Percentiles rank a stretch among this genome's conserved stretches.
phyloP scores from a whole-genome alignment of 2,888 invertebrate species.

The Diloba caeruleocephala region DNA sequence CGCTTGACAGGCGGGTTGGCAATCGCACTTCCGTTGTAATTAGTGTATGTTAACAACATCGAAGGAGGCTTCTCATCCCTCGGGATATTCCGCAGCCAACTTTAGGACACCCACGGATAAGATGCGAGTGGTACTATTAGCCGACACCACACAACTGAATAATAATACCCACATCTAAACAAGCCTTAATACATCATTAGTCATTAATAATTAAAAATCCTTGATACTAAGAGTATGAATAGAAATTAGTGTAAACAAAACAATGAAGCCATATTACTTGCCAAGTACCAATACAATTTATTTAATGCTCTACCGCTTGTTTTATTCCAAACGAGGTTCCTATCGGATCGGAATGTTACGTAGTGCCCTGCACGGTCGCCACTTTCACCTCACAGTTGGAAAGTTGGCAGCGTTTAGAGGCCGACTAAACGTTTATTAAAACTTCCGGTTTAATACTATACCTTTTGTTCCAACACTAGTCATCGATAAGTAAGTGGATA shows the following conservation, averaged over 20 bases:
- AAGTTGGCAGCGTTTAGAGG: slow-evolving; percentile 84
- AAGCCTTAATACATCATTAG: no score
- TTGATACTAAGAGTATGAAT: no score
- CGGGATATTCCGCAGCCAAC: no score
- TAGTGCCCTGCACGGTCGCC: slow-evolving; percentile 75
- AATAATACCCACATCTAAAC: no score
- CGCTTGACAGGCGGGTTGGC: no score
- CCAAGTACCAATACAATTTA: slow-evolving; percentile 45
- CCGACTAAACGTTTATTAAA: slow-evolving; percentile 73
- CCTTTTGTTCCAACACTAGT: not conserved
- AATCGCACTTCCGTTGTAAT: no score
- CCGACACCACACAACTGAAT: no score
- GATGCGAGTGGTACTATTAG: no score
- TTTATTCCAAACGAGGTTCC: slow-evolving; percentile 71
- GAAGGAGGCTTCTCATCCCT: no score
- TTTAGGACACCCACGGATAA: no score
- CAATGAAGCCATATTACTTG: slow-evolving; percentile 22
- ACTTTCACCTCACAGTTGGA: slow-evolving; percentile 86
- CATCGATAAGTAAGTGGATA: not conserved
- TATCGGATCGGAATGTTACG: slow-evolving; percentile 81
- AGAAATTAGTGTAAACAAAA: slow-evolving; percentile 38
- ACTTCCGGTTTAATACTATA: slow-evolving; percentile 26
- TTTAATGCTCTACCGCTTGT: slow-evolving; percentile 59
- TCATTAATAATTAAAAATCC: no score
- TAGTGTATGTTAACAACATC: no score